These are phyloP conservation scores for Orthonychiurus folsomi DNA, from an alignment of 2,888 invertebrate genomes.

Conservation along the genomic window DNA sequence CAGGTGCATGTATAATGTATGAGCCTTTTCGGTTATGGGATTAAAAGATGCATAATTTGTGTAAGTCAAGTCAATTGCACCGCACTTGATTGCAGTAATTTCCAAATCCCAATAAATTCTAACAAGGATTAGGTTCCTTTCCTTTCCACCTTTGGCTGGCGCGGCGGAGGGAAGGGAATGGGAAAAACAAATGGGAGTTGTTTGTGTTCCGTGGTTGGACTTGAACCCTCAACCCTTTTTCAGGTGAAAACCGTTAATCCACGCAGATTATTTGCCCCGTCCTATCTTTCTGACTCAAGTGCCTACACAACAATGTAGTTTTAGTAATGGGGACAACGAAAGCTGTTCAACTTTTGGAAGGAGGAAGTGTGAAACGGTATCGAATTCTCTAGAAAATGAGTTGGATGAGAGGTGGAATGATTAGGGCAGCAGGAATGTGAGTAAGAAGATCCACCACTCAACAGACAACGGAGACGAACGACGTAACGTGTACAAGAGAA, in stretches of 20 bases:
- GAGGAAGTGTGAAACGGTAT: constrained; percentile 3
- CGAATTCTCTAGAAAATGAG: neutral
- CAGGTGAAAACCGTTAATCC: neutral
- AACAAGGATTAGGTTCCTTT: no score
- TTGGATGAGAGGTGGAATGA: neutral
- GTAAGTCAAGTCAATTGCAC: no score
- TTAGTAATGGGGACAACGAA: constrained; percentile 1
- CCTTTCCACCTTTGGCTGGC: no score
- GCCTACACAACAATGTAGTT: neutral
- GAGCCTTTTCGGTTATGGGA: no score
- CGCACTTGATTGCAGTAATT: no score
- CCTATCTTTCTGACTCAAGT: neutral
- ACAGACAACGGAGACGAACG: no score
- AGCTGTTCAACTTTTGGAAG: neutral
- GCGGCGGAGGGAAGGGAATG: neutral
- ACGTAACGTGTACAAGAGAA: no score
- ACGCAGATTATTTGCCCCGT: no score
- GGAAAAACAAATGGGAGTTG: neutral
- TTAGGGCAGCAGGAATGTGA: neutral
- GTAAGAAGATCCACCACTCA: no score
- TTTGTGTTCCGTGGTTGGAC: neutral
- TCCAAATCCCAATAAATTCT: no score
- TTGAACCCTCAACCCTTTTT: neutral
- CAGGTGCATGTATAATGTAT: no score
- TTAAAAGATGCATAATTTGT: no score